phyloP scores from a whole-genome alignment of 2,888 invertebrate genomes.

The Troides oblongomaculatus region DNA sequence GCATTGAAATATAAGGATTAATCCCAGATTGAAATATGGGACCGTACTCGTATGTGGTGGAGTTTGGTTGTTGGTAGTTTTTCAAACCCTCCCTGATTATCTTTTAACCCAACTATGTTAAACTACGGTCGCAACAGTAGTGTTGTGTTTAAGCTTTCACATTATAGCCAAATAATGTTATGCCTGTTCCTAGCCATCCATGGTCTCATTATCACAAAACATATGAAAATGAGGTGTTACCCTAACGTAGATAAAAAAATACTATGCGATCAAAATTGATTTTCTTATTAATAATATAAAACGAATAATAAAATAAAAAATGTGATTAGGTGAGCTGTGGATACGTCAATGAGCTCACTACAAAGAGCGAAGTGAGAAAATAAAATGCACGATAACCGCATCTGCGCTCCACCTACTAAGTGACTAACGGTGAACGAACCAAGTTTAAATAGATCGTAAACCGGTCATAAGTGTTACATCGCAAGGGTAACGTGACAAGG shows the following conservation, averaged over 20 bases:
- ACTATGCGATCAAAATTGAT: neutral
- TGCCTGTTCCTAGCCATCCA: too few relatives aligned
- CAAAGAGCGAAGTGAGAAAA: slow-evolving; percentile 75
- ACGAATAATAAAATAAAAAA: neutral
- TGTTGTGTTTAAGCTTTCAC: too few relatives aligned
- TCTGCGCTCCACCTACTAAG: slow-evolving; percentile 57
- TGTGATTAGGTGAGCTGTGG: neutral
- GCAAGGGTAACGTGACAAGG: slow-evolving; percentile 53
- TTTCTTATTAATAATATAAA: neutral
- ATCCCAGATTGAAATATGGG: too few relatives aligned
- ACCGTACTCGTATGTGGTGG: too few relatives aligned
- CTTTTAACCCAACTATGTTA: too few relatives aligned
- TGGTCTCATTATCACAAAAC: too few relatives aligned
- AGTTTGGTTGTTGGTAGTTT: too few relatives aligned
- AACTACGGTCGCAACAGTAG: too few relatives aligned
- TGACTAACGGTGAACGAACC: slow-evolving; percentile 65
- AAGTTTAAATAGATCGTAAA: slow-evolving; percentile 61
- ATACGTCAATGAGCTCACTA: slow-evolving; percentile 69
- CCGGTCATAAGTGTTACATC: slow-evolving; percentile 53
- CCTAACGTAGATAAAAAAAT: neutral
- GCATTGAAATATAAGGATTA: too few relatives aligned
- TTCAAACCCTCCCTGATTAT: too few relatives aligned
- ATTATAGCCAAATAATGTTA: too few relatives aligned
- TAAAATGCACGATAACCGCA: slow-evolving; percentile 66
- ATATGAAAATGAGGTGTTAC: too few relatives aligned